Conservation (phyloP, 1,140 invertebrate species). For the silkworm (Bombyx mori) region ASM3026992v2 NC_085124.1:7125001-7125500, state of each 20-base stretch:
- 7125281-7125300: constrained; percentile 29
- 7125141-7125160: too few species aligned
- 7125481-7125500: too few species aligned
- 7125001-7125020: too few species aligned
- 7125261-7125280: too few species aligned
- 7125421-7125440: constrained; percentile 56
- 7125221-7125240: too few species aligned
- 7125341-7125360: constrained; percentile 56
- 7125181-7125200: too few species aligned
- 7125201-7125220: too few species aligned
- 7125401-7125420: constrained; percentile 59
- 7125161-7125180: too few species aligned
- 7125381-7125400: constrained; percentile 62
- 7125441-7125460: constrained; percentile 30
- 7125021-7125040: too few species aligned
- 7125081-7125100: too few species aligned
- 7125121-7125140: neutral
- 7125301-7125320: constrained; percentile 48
- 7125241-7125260: too few species aligned
- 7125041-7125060: neutral
- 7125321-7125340: constrained; percentile 54
- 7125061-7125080: too few species aligned
- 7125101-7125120: neutral
- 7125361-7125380: constrained; percentile 69
- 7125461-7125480: constrained; percentile 14